Evolutionary conservation across 2,797 vertebrate genomes (phyloP).

Genomic region (Danio tinwini): DNA sequence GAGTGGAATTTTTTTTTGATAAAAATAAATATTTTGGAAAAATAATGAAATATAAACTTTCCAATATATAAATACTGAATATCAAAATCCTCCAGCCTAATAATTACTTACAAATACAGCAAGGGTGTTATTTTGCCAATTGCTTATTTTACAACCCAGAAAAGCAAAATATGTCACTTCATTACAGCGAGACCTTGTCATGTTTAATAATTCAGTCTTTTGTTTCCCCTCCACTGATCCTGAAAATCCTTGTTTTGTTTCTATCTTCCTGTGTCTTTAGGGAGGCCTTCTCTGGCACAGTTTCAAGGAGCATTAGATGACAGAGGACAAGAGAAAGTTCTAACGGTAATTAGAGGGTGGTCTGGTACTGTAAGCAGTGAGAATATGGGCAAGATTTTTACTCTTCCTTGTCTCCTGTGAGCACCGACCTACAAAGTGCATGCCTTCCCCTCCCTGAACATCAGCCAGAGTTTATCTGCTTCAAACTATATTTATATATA

Average conservation of each 20-base stretch:
- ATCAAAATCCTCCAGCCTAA: background rate
- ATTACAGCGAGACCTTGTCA: slow-evolving; percentile 71
- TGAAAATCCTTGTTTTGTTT: slow-evolving; percentile 79
- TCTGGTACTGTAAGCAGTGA: slow-evolving; percentile 67
- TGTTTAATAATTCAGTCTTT: slow-evolving; percentile 79
- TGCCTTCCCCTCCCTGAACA: slow-evolving; percentile 75
- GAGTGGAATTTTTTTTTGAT: too few relatives aligned
- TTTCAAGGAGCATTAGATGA: slow-evolving; percentile 35
- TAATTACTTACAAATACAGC: slow-evolving; percentile 15
- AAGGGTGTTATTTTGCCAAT: background rate
- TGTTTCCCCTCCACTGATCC: slow-evolving; percentile 77
- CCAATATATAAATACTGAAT: too few relatives aligned
- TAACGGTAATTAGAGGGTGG: slow-evolving; percentile 75
- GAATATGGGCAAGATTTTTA: slow-evolving; percentile 70
- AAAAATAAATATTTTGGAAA: too few relatives aligned
- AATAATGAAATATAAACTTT: too few relatives aligned
- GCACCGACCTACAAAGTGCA: slow-evolving; percentile 82
- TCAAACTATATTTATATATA: too few relatives aligned
- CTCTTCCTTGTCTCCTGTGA: slow-evolving; percentile 74
- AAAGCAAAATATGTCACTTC: slow-evolving; percentile 77
- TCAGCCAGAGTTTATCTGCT: slow-evolving; percentile 38
- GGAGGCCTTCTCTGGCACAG: slow-evolving; percentile 64
- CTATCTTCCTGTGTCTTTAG: slow-evolving; percentile 71
- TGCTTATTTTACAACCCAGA: slow-evolving; percentile 51
- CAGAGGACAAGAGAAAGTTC: slow-evolving; percentile 58